Base-by-base conservation (phyloP, 2,113 vertebrate species). In the Ophthalmolycus amberensis region DNA sequence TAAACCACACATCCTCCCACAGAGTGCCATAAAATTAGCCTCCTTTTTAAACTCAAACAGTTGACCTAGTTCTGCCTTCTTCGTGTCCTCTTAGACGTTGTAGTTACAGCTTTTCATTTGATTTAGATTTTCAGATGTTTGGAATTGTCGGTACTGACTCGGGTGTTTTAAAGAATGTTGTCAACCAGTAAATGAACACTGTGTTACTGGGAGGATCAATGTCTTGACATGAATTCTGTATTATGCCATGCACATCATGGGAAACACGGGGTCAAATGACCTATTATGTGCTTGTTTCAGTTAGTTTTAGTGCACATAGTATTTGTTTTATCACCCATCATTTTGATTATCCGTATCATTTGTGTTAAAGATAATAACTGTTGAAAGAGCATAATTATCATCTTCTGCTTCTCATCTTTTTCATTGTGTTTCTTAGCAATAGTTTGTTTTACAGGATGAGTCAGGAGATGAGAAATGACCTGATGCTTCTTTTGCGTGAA, bases 1-100 rank as follows among this genome's bases (percentile, higher is more conserved):
- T 48, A 72, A 63, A 88, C 83, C 90, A 88, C 83, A 85, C 66
- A 79, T 74, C 86, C 85, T 84, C 91, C 83, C 84, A 88, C 84
- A 60, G 44, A 44, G 67, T 37, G 42, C 38, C 64, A 54, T 40
- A 84, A 58, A 90, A 81, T 80, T 83, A 86, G 52, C 59, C 54
- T 59, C n/a, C 27, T 67, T 71, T 75, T 22, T 15, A 80, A 68
- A 65, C 38, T 29, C 54, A 65, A 52, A 64, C 66, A 54, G 71
- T 9, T 71, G 67, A n/a, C 73, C 34, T 81, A 60, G 14, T 83
- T 85, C 46, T 86, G 38, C 56, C n/a, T 80, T 75, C n/a, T 42
- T 37, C 15, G 1, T 58, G n/a, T 75, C 37, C 27, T 70, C 27
- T 69, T 46, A 34, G n/a, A 74, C 12, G 58, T 60, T 46, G 12